Base-by-base conservation (phyloP, 2,888 invertebrate species). In the Drosophila subsilvestris region DNA sequence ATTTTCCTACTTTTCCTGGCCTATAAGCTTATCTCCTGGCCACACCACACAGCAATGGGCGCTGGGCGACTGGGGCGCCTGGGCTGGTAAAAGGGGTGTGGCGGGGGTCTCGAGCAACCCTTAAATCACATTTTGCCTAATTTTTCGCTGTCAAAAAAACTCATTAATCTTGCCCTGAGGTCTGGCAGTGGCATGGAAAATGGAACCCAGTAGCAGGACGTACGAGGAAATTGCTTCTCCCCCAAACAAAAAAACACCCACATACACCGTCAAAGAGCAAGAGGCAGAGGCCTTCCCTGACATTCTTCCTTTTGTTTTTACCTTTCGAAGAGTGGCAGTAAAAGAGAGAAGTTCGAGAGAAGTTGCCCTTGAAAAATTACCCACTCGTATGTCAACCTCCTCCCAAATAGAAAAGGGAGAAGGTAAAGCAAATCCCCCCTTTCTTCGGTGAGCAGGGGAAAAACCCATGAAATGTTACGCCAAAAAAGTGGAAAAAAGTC, bases 131-230 rank as follows among this genome's bases (percentile, higher is more conserved):
- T 85, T 85, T 85, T 89, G 90, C 89, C 90, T 90, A 90, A 90
- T 90, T 90, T 90, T 90, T 90, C 90, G 90, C 86, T 90, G 90
- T 90, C 90, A 90, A 88, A 90, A 84, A 90, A 90, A 79, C 79
- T 90, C 90, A 90, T 90, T 90, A 90, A 90, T 90, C 90, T 90
- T 90, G 76, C 69, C 75, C 58, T 55, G 60, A 32, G 44, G 73
- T 56, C 73, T 81, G 81, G 73, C 75, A 47, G 79, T 81, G 81
- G 86, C 88, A 81, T 69, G 68, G 37, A 78, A 79, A 87, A 75
- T 88, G 78, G 83, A 75, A 81, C 76, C 80, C 84, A 77, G 85
- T 78, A 76, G 84, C 83, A 76, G 84, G 77, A 74, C 81, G 81
- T 74, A 88, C 85, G 81, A 87, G 85, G 85, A 86, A 88, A 86